Evolutionary conservation across 2,113 vertebrate genomes (phyloP).

Genomic region (Cricetomys ansorgei): DNA sequence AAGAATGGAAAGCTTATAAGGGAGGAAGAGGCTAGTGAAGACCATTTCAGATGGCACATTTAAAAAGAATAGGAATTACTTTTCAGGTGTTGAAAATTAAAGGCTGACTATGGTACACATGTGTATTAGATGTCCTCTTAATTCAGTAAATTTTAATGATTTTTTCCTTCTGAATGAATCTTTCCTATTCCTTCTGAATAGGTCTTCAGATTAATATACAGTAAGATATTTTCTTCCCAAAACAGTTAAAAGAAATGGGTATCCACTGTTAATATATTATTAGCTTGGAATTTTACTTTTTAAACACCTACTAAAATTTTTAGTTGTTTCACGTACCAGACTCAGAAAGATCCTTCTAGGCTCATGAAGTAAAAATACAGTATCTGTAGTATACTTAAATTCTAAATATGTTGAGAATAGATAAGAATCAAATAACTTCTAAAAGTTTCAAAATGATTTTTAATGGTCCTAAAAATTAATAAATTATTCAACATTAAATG

Average conservation of each 20-base stretch:
- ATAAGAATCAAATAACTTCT: neutral
- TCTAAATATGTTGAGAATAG: neutral
- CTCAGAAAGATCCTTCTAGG: neutral
- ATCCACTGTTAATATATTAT: neutral
- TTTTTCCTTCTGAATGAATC: conserved; percentile 4
- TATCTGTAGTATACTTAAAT: neutral
- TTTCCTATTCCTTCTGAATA: no score
- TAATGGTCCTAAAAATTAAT: neutral
- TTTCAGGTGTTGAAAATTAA: neutral
- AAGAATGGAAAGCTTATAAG: neutral
- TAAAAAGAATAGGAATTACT: neutral
- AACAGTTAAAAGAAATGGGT: neutral
- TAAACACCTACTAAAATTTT: neutral
- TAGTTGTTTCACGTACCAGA: neutral
- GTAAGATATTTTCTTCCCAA: neutral
- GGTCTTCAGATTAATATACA: neutral
- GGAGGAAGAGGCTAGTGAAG: neutral
- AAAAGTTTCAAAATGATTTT: neutral
- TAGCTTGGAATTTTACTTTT: neutral
- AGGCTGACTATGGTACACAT: neutral
- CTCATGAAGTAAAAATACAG: neutral
- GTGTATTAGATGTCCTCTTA: neutral
- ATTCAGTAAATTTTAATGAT: neutral
- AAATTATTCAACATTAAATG: neutral
- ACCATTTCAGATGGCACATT: neutral